Evolutionary conservation across 53 echinoderm and acorn worm species (phyloP).

Genomic region (Echinarachnius parma): DNA sequence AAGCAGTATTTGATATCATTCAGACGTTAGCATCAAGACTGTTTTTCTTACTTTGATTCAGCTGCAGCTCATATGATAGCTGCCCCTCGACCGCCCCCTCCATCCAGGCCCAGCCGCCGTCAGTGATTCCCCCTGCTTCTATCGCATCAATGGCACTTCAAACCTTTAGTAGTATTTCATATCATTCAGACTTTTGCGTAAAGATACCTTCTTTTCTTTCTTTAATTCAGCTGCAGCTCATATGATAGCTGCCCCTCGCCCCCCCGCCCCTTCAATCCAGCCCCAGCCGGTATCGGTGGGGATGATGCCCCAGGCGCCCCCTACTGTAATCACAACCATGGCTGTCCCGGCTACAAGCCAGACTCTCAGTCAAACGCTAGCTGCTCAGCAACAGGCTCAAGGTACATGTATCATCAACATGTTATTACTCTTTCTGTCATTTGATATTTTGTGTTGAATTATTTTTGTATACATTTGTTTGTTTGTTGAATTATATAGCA

Average conservation of each 20-base stretch:
- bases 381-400: constrained; percentile 51
- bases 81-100: too few relatives aligned
- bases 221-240: constrained; percentile 20
- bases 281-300: constrained; percentile 22
- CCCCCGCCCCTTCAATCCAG: background rate
- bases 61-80: too few relatives aligned
- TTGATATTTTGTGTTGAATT: background rate
- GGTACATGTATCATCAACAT: too few relatives aligned
- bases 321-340: constrained; percentile 9
- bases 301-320: constrained; percentile 25
- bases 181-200: too few relatives aligned
- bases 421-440: background rate
- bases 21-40: too few relatives aligned
- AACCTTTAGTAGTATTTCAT: too few relatives aligned
- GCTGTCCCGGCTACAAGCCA: constrained; percentile 33
- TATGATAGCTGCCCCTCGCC: constrained; percentile 30
- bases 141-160: too few relatives aligned
- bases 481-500: too few relatives aligned
- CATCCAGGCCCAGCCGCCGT: too few relatives aligned
- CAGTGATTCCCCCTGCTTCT: too few relatives aligned
- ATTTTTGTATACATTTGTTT: too few relatives aligned
- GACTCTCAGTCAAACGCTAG: constrained; percentile 37
- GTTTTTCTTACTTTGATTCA: background rate
- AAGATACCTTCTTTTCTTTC: background rate
- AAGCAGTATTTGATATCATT: too few relatives aligned